Conservation (phyloP, 2,888 invertebrate genomes). For the Drosophila pseudotalamancana region DNA sequence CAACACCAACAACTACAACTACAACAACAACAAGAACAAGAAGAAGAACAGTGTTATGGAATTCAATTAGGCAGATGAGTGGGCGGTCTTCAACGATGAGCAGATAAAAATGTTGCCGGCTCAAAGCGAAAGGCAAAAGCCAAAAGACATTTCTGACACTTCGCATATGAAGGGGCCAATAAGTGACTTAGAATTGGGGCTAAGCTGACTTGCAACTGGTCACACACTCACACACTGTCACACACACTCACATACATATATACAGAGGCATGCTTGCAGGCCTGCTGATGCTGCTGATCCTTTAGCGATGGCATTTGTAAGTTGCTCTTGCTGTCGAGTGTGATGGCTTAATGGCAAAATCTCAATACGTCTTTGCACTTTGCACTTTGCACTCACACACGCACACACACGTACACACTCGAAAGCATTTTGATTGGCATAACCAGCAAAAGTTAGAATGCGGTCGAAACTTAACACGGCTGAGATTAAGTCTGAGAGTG, state of each 20-base stretch:
- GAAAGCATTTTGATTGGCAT: slow-evolving; percentile 55
- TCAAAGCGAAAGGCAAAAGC: slow-evolving; percentile 45
- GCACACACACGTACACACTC: background rate
- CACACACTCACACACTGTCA: background rate
- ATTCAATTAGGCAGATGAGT: slow-evolving; percentile 77
- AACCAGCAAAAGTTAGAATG: slow-evolving; percentile 52
- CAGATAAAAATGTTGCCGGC: slow-evolving; percentile 73
- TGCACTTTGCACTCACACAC: slow-evolving; percentile 48
- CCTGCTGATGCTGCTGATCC: slow-evolving; percentile 70
- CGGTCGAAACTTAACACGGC: slow-evolving; percentile 43
- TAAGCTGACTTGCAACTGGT: slow-evolving; percentile 56
- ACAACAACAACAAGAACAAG: too few relatives aligned
- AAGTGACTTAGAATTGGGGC: slow-evolving; percentile 52
- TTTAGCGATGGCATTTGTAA: slow-evolving; percentile 48
- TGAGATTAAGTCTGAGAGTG: background rate
- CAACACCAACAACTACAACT: background rate
- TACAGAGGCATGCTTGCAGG: background rate
- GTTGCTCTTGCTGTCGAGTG: slow-evolving; percentile 42
- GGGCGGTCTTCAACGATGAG: slow-evolving; percentile 43
- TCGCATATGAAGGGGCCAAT: slow-evolving; percentile 66
- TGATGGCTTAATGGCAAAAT: slow-evolving; percentile 64
- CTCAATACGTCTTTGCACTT: slow-evolving; percentile 64
- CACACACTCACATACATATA: background rate
- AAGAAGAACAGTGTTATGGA: slow-evolving; percentile 57
- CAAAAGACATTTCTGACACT: slow-evolving; percentile 73